Evolutionary conservation across 2,797 vertebrate genomes (phyloP), one percentile per base, ranked within the genome.

Genomic region (Triplophysa bombifrons): DNA sequence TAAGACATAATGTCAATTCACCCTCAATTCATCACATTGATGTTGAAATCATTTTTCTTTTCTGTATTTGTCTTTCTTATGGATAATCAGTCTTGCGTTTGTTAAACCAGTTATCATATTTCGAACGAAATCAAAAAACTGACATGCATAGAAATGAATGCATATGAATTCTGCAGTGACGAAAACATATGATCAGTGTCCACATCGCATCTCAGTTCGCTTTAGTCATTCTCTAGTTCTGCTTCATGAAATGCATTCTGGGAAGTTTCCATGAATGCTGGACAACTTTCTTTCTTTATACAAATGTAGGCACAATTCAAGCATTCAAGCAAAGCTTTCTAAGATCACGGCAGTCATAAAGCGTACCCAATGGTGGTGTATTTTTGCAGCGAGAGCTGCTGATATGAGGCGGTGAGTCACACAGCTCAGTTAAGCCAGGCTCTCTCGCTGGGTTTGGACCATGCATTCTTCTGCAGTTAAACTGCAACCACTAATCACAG

Each of bases 401-500:
- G 83, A 89, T 84, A 82, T 63, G 78, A 84, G 76, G 58, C 51
- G 60, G 84, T 89, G 87, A 92, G 86, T 91, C 88, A 87, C 80
- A 65, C 72, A 60, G 85, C 85, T 87, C 84, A 82, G 85, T 61
- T 67, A 87, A 86, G 86, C 88, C 67, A 51, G 84, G 86, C 88
- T 88, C 83, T 83, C 83, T 85, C 83, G 82, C 88, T 84, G 78
- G 81, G 84, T 90, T 88, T 90, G 82, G 88, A 88, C 88, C 85
- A 81, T 87, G 90, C 92, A 94, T 94, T 93, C 90, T 92, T 94
- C 91, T 91, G 70, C 90, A 90, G 93, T 93, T 93, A 93, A 94
- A 93, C 91, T 91, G 89, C 92, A 93, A 94, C 93, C 93, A 91
- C 93, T 93, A 93, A 93, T 93, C 91, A 90, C 91, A 89, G 90